A percentile compares a stretch with the other conserved stretches of the same genome.
Conservation (phyloP, 2,888 invertebrate species). For the Automeris io region DNA sequence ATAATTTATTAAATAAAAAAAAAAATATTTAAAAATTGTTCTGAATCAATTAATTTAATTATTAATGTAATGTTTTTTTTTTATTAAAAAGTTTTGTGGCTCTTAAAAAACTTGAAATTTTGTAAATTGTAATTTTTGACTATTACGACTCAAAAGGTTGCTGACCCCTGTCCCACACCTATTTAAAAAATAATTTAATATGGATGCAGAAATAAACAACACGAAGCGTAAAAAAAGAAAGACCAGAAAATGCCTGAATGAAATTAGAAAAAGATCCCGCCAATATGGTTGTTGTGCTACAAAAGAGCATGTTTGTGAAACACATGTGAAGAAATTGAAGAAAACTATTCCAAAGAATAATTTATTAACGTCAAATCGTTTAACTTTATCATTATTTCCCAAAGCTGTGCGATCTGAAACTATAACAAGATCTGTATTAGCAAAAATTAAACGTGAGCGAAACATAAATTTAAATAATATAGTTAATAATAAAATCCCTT, state of each 20-base stretch:
- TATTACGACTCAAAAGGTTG: too few relatives aligned
- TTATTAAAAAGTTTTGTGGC: too few relatives aligned
- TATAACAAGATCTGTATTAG: conserved; percentile 40
- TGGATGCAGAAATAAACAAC: conserved; percentile 30
- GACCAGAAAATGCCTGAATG: conserved; percentile 53
- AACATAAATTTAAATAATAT: conserved; percentile 16
- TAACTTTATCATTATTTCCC: conserved; percentile 50
- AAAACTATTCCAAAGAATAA: conserved; percentile 22
- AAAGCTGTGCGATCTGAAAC: conserved; percentile 58
- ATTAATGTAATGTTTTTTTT: too few relatives aligned
- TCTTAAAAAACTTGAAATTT: too few relatives aligned
- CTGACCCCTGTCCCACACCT: not conserved
- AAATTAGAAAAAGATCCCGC: conserved; percentile 48
- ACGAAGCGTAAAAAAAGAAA: conserved; percentile 49
- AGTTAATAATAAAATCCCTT: not conserved
- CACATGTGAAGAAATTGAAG: conserved; percentile 11
- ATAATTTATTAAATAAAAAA: too few relatives aligned
- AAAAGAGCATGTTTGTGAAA: conserved; percentile 7
- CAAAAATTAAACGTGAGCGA: conserved; percentile 27
- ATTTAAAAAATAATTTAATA: too few relatives aligned
- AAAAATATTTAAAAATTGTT: too few relatives aligned
- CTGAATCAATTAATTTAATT: too few relatives aligned
- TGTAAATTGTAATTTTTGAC: too few relatives aligned
- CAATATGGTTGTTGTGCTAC: conserved; percentile 9
- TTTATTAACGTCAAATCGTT: conserved; percentile 41